Evolutionary conservation across 2,113 vertebrate species (phyloP).

Genomic region (Platycercus adscitus): DNA sequence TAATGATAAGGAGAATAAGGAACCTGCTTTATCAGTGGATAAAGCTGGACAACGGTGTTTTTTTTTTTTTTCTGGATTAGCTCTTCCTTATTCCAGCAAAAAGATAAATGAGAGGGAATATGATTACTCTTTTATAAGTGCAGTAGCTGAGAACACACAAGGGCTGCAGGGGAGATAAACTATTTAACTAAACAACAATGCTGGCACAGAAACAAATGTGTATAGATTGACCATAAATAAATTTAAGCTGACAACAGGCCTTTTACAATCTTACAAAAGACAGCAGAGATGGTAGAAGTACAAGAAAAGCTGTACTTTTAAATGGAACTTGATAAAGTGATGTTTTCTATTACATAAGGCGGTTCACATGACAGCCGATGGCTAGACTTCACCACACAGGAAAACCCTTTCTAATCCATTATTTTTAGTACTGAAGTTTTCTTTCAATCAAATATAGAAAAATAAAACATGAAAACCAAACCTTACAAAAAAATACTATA

Average conservation of each 20-base stretch:
- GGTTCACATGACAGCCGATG: background rate
- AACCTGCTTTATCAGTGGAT: background rate
- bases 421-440: background rate
- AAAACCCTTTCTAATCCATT: background rate
- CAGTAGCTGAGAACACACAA: background rate
- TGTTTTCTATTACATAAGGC: background rate
- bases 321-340: background rate
- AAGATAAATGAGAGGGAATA: background rate
- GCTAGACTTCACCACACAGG: background rate
- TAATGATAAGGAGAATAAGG: background rate
- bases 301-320: background rate
- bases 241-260: background rate
- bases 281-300: background rate
- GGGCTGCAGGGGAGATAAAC: conserved; percentile 5
- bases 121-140: background rate
- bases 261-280: background rate
- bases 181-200: conserved; percentile 11
- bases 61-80: background rate
- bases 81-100: background rate
- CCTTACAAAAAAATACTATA: background rate
- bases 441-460: background rate
- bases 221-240: conserved; percentile 18
- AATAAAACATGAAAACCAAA: background rate
- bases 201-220: background rate
- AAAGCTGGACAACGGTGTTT: background rate